Evolutionary conservation across 2,888 invertebrate genomes (phyloP), one percentile per base, ranked within the genome.

Genomic region (Digitonthophagus gazella): DNA sequence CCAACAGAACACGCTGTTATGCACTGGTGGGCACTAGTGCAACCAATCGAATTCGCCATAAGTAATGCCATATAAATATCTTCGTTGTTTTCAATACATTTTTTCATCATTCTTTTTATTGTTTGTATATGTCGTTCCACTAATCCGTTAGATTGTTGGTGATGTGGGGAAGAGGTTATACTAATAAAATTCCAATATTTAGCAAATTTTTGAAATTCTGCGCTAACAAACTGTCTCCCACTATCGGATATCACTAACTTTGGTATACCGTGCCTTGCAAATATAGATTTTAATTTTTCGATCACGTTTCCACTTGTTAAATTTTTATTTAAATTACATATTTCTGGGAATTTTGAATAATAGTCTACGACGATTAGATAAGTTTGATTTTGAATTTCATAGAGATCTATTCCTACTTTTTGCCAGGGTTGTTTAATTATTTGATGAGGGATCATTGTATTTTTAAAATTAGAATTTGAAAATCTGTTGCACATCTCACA

Each of bases 71-170:
- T 58, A 54, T 71, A 19, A 18, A 71, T 66, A 58, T 73, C 72
- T 67, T 64, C 64, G 11, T 69, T 58, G 58, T 69, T 61, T 2
- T 14, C 19, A 16, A 64, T 3, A 16, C 58, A 19, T 70, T 72
- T 72, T 63, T 70, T 67, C 6, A 70, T 15, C 15, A 68, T 19
- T 18, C 66, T 71, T 68, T 73, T 72, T 11, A 55, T 14, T 14
- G 67, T 73, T 61, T 72, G 69, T 11, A 73, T 68, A 15, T 55
- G 58, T 54, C 71, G 54, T 70, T 74, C 72, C 3, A 65, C 65
- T 56, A 71, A 28, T 11, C 72, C 71, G 15, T 74, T 72, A 1
- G 70, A 68, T 58, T 73, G 68, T 14, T 69, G 55, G 64, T 68
- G 70, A 15, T 70, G 54, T 15, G 70, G 67, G 11, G 67, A 67